phyloP scores from a whole-genome alignment of 2,888 invertebrate genomes.

The Macrophya annulata region DNA sequence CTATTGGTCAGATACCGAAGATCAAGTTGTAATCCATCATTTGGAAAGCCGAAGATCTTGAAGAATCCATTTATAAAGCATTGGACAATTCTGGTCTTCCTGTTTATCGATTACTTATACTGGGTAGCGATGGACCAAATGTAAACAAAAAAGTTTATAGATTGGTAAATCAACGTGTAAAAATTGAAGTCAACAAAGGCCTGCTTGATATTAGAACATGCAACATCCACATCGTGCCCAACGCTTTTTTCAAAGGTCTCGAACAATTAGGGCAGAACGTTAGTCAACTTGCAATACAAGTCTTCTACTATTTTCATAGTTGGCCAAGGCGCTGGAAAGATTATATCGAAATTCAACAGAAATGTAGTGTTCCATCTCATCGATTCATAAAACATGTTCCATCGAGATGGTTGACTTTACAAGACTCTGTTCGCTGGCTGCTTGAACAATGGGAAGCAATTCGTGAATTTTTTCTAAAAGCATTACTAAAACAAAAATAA shows the following conservation, averaged over 20 bases:
- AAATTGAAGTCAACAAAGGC: conserved; percentile 12
- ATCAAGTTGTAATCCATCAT: conserved; percentile 43
- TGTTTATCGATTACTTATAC: conserved; percentile 18
- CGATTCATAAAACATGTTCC: conserved; percentile 59
- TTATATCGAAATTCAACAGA: conserved; percentile 57
- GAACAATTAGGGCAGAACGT: conserved; percentile 33
- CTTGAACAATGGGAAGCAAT: conserved; percentile 59
- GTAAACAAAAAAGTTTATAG: conserved; percentile 27
- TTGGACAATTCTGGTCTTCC: conserved; percentile 27
- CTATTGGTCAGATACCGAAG: conserved; percentile 22
- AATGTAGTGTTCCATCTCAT: conserved; percentile 54
- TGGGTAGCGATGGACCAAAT: conserved; percentile 34
- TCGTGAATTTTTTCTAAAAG: conserved; percentile 55
- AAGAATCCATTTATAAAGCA: conserved; percentile 33
- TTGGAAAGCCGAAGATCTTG: conserved; percentile 30
- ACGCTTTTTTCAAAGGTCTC: conserved; percentile 41
- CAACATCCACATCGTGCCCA: conserved; percentile 42
- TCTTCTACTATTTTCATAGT: conserved; percentile 58
- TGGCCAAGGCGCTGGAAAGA: conserved; percentile 56
- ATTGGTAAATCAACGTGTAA: conserved; percentile 23
- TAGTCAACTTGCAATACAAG: conserved; percentile 43
- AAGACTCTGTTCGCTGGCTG: conserved; percentile 49
- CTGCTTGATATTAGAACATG: conserved; percentile 21
- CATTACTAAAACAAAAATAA: conserved; percentile 54
- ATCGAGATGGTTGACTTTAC: conserved; percentile 58